Evolutionary conservation across 2,113 vertebrate genomes (phyloP).

Genomic region (pig (Sus scrofa)): DNA sequence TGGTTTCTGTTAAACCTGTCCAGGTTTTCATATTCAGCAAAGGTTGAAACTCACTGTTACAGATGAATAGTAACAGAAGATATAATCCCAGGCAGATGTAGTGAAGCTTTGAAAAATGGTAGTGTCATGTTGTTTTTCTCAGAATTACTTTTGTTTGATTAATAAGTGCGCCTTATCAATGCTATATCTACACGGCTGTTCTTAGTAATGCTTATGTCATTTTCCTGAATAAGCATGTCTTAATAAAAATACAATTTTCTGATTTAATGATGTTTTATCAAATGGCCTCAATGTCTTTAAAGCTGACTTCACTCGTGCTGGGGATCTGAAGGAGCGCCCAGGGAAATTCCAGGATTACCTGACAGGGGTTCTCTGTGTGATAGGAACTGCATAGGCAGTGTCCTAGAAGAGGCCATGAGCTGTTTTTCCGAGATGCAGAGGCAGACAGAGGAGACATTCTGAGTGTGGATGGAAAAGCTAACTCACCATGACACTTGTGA

Average conservation of each 20-base stretch:
- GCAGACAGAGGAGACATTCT: conserved; percentile 96
- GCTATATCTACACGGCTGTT: conserved; percentile 18
- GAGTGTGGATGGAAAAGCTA: conserved; percentile 95
- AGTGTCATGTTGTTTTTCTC: conserved; percentile 51
- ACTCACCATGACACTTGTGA: conserved; percentile 92
- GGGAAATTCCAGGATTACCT: conserved; percentile 94
- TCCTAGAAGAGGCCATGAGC: conserved; percentile 96
- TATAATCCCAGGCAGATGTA: conserved; percentile 2
- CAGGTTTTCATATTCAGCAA: conserved; percentile 45
- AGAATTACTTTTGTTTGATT: conserved; percentile 58
- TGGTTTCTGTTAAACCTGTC: conserved; percentile 37
- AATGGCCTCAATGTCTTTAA: conserved; percentile 98
- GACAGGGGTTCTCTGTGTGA: conserved; percentile 93
- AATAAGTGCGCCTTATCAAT: conserved; percentile 44
- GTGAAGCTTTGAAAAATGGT: conserved; percentile 38
- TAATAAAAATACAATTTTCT: conserved; percentile 86
- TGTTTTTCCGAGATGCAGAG: conserved; percentile 96
- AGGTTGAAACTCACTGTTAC: conserved; percentile 24
- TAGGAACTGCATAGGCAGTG: conserved; percentile 94
- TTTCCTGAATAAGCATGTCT: conserved; percentile 85
- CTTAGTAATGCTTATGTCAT: conserved; percentile 72
- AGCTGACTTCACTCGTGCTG: conserved; percentile 94
- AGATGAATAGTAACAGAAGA: conserved; percentile 66
- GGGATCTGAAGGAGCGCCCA: conserved; percentile 92
- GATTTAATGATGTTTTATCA: conserved; percentile 91